Conservation (phyloP, 2,888 invertebrate species). For the Nephrotoma guestfalica region DNA sequence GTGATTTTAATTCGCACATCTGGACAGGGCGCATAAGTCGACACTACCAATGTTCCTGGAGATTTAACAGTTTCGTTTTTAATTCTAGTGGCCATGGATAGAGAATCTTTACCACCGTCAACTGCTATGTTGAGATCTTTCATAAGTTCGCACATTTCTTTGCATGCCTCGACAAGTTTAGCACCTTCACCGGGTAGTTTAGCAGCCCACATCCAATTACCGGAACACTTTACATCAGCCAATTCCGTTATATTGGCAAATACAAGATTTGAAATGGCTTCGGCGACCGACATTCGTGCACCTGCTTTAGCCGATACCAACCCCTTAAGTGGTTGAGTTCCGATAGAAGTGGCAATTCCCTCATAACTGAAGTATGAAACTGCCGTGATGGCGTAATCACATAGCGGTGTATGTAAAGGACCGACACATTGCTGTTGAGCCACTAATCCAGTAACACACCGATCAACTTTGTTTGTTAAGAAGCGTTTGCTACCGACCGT, state of each 20-base stretch:
- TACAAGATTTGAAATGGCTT: constrained; percentile 84
- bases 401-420: constrained; percentile 87
- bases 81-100: constrained; percentile 92
- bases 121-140: constrained; percentile 66
- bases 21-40: constrained; percentile 89
- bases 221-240: constrained; percentile 91
- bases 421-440: constrained; percentile 99
- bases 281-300: constrained; percentile 87
- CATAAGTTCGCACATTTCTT: constrained; percentile 79
- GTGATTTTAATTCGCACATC: constrained; percentile 75
- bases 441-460: constrained; percentile 75
- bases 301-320: constrained; percentile 70
- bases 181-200: constrained; percentile 89
- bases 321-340: constrained; percentile 93
- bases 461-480: constrained; percentile 87
- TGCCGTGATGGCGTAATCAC: constrained; percentile 85
- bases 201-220: constrained; percentile 99
- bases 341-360: constrained; percentile 90
- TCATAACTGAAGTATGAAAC: constrained; percentile 68
- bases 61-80: constrained; percentile 53
- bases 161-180: constrained; percentile 71
- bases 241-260: constrained; percentile 50
- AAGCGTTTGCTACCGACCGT: constrained; percentile 91
- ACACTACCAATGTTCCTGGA: constrained; percentile 87
- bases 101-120: constrained; percentile 94